Base-by-base conservation (phyloP, 2,888 invertebrate genomes). In the Pyrochroa serraticornis region DNA sequence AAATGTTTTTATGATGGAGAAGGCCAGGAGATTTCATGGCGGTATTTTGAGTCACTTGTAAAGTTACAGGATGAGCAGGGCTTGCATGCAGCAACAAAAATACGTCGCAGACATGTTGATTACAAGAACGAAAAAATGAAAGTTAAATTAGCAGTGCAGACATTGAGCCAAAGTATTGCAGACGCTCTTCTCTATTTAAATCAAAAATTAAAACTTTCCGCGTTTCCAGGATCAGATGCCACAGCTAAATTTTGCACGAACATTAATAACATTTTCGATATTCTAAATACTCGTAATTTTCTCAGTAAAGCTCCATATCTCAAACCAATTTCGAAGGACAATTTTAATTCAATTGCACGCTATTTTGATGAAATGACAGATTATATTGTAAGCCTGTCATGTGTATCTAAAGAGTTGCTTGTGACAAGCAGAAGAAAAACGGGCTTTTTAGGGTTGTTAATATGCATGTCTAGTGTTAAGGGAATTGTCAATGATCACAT, bases 1-100 rank as follows among this genome's bases (percentile, higher is more conserved):
- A 14, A 50, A 48, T 22, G 12, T 1, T 14, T 61, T 31, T 33
- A 8, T 41, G 42, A 48, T 48, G n/a, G 7, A 7, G 38, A 58
- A 10, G 44, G 37, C 22, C 13, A 58, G 36, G 2, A 36, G n/a
- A 58, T 61, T 12, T 36, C 38, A 3, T 61, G 57, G 50, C 22
- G 41, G 10, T 57, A 38, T 53, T 31, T 53, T 3, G 10, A 47
- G 14, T 3, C 49, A 33, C 39, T 58, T 7, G 22, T 52, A 32
- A 14, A 49, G 9, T n/a, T 53, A 0, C 52, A 60, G 36, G 33
- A 50, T 43, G 33, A n/a, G 38, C 50, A 59, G 32, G 49, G 48
- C 7, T 34, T 59, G 35, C 51, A 54, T 12, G 8, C 54, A 30
- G 59, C 46, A 7, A 59, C 52, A 48, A 59, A 59, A 41, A 13